Evolutionary conservation across 2,797 vertebrate genomes (phyloP).

Genomic region (Argya squamiceps): DNA sequence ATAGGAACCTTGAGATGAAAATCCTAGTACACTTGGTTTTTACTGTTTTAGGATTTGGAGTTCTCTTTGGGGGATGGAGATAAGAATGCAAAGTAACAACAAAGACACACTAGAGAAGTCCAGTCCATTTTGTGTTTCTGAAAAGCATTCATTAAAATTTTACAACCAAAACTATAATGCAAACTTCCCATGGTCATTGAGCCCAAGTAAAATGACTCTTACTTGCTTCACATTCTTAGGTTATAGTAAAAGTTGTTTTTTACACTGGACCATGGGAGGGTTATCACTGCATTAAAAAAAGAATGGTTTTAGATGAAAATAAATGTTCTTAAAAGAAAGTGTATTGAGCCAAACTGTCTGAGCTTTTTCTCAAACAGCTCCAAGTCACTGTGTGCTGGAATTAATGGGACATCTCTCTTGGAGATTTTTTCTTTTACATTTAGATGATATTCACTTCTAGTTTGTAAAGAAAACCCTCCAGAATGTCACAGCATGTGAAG

Average conservation of each 20-base stretch:
- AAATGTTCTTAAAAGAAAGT: not conserved
- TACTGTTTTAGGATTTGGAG: not conserved
- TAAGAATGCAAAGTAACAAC: not conserved
- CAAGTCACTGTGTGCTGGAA: not conserved
- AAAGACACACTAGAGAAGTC: not conserved
- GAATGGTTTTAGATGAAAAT: not conserved
- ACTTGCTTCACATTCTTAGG: not conserved
- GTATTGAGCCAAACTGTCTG: not conserved
- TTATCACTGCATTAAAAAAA: not conserved
- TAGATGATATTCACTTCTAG: not conserved
- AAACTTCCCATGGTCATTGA: not conserved
- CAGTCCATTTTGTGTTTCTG: not conserved
- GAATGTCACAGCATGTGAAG: slow-evolving; percentile 3
- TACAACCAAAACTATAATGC: not conserved
- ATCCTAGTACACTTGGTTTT: not conserved
- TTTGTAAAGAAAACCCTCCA: not conserved
- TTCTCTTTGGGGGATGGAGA: not conserved
- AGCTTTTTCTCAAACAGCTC: not conserved
- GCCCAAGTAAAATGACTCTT: not conserved
- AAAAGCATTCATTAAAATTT: not conserved
- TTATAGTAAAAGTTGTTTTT: not conserved
- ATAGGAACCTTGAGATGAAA: not conserved
- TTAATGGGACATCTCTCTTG: not conserved
- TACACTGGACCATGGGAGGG: not conserved
- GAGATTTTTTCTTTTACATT: not conserved